Evolutionary conservation across 2,888 invertebrate species (phyloP).

Genomic region (Drosophila longiperda): DNA sequence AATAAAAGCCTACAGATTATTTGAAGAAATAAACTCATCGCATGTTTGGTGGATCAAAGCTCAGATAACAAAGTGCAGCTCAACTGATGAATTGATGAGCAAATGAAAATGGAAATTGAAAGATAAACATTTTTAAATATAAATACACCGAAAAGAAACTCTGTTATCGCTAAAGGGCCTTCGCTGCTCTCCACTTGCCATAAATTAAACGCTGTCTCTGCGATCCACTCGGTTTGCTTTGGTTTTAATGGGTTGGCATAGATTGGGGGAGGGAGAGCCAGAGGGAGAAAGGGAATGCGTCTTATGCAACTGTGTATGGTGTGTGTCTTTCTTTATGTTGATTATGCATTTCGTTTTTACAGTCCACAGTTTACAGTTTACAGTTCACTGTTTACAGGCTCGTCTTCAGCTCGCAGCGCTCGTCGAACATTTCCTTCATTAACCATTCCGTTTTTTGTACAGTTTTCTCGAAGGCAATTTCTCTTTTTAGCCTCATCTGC

Average conservation of each 20-base stretch:
- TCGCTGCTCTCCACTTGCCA: conserved; percentile 58
- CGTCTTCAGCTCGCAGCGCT: conserved; percentile 47
- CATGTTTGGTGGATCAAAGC: conserved; percentile 18
- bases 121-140: conserved; percentile 46
- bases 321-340: conserved; percentile 58
- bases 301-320: conserved; percentile 62
- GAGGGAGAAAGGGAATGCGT: conserved; percentile 48
- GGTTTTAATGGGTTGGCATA: background rate
- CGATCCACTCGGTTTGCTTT: conserved; percentile 13
- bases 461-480: conserved; percentile 64
- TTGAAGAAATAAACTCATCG: conserved; percentile 18
- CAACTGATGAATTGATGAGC: conserved; percentile 10
- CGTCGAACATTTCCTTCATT: conserved; percentile 73
- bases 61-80: background rate
- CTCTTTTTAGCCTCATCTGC: conserved; percentile 57
- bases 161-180: conserved; percentile 52
- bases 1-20: conserved; percentile 11
- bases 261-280: conserved; percentile 24
- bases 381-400: conserved; percentile 57
- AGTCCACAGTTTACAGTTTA: conserved; percentile 59
- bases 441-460: conserved; percentile 69
- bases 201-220: conserved; percentile 63
- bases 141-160: conserved; percentile 42
- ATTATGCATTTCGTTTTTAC: conserved; percentile 70
- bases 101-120: conserved; percentile 60